These are phyloP conservation scores for Hemithea aestivaria DNA, from an alignment of 2,888 invertebrate genomes.

Conservation along the genomic window DNA sequence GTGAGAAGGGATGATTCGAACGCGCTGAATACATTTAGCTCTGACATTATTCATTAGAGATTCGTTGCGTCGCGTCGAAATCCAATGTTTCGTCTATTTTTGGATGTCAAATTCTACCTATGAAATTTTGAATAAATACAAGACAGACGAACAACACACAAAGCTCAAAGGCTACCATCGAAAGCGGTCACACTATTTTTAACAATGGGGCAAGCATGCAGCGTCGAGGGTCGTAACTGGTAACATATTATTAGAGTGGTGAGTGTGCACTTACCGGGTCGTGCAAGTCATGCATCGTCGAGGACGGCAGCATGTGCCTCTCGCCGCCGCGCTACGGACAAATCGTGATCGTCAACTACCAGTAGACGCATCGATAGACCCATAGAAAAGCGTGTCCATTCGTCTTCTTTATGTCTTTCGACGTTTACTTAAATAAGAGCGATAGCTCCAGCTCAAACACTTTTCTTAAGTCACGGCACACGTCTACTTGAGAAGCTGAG, in stretches of 20 bases:
- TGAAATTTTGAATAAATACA: constrained; percentile 15
- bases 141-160: constrained; percentile 31
- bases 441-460: constrained; percentile 4
- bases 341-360: constrained; percentile 52
- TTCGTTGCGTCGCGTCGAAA: not conserved
- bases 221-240: constrained; percentile 14
- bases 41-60: constrained; percentile 2
- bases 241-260: constrained; percentile 20
- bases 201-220: constrained; percentile 45
- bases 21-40: constrained; percentile 1
- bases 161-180: constrained; percentile 48
- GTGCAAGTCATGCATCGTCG: constrained; percentile 79
- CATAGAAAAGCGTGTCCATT: constrained; percentile 17
- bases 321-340: constrained; percentile 73
- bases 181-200: constrained; percentile 49
- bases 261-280: constrained; percentile 76
- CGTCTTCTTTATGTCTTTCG: constrained; percentile 4
- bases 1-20: constrained; percentile 2
- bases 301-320: constrained; percentile 76
- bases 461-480: constrained; percentile 13
- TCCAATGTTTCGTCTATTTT: constrained; percentile 5
- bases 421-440: no score
- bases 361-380: constrained; percentile 36
- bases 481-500: constrained; percentile 3
- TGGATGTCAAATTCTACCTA: constrained; percentile 7